Percentiles rank a stretch among this genome's conserved stretches.
Conservation (phyloP, 1,140 invertebrate genomes). For the Drosophila neocordata region DNA sequence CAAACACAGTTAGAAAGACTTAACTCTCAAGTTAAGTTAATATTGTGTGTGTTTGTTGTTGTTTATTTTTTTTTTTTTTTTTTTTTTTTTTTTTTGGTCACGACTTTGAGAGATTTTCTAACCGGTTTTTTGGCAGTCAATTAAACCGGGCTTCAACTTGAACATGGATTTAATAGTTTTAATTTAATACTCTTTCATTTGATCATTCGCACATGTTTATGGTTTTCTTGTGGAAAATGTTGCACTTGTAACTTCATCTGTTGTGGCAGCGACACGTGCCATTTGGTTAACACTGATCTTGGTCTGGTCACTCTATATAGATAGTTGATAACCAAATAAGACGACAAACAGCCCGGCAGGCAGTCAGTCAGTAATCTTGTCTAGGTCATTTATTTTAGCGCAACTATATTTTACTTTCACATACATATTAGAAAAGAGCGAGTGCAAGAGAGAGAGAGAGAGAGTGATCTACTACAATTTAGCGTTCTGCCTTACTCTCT, state of each 20-base stretch:
- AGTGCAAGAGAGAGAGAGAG: conserved; percentile 61
- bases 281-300: conserved; percentile 12
- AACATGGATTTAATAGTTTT: conserved; percentile 22
- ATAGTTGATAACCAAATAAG: conserved; percentile 2
- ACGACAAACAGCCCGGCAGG: not conserved
- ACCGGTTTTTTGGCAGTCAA: conserved; percentile 63
- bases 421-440: conserved; percentile 56
- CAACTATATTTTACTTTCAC: conserved; percentile 45
- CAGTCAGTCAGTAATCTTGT: conserved; percentile 32
- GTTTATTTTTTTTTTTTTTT: conserved; percentile 30
- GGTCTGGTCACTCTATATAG: conserved; percentile 61
- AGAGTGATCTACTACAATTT: conserved; percentile 17
- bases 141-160: conserved; percentile 52
- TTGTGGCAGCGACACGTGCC: conserved; percentile 47
- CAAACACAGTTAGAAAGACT: not conserved
- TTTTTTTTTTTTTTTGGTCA: conserved; percentile 69
- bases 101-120: conserved; percentile 73
- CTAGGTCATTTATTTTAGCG: conserved; percentile 64
- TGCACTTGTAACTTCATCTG: no score
- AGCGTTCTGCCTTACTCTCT: not conserved
- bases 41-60: no score
- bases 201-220: no score
- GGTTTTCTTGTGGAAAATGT: conserved; percentile 62
- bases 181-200: conserved; percentile 16
- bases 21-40: conserved; percentile 2